Conservation (phyloP, 2,797 vertebrate species). For the Hippopotamyrus pictus region DNA sequence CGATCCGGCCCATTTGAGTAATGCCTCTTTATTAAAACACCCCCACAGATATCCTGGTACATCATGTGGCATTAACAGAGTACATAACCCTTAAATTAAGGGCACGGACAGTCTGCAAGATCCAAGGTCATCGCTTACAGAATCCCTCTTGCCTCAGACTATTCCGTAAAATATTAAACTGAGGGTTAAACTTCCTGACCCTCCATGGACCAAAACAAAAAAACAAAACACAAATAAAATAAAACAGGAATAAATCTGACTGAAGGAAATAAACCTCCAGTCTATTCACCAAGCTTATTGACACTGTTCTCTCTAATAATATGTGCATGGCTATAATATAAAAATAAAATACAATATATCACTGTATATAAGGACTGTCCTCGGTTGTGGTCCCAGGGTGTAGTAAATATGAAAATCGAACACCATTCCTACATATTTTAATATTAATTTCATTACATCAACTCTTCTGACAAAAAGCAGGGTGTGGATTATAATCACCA, state of each 20-base stretch:
- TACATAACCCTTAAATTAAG: background rate
- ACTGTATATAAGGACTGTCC: background rate
- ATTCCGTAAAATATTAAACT: background rate
- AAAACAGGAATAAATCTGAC: background rate
- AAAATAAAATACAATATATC: background rate
- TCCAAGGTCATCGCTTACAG: background rate
- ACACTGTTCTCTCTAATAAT: background rate
- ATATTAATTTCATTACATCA: slow-evolving; percentile 27
- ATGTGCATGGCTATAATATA: background rate
- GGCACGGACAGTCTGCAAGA: background rate
- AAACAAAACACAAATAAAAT: background rate
- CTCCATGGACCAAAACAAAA: background rate
- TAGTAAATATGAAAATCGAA: background rate
- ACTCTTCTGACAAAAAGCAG: slow-evolving; percentile 43
- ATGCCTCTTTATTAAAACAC: background rate
- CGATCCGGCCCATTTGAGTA: background rate
- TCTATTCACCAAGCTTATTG: background rate
- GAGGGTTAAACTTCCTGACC: background rate
- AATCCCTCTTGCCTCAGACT: background rate
- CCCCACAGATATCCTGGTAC: background rate
- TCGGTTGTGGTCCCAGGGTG: background rate
- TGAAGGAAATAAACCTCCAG: background rate
- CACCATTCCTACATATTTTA: background rate
- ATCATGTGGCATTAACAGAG: background rate
- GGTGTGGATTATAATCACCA: slow-evolving; percentile 45